Base-by-base conservation (phyloP, 2,797 vertebrate genomes). In the Aldrovandia affinis region DNA sequence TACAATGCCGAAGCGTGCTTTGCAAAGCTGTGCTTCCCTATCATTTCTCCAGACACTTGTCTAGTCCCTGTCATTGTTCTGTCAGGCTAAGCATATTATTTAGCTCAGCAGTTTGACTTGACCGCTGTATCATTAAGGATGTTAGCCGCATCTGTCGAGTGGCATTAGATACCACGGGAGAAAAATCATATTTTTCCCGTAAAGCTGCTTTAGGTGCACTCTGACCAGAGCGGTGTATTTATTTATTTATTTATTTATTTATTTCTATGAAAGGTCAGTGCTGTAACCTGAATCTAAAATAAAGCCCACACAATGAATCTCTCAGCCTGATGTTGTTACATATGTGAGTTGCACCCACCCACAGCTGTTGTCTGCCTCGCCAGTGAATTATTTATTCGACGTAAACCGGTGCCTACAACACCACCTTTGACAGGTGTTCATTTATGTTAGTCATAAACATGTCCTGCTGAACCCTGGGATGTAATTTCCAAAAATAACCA, bases 31-130 rank as follows among this genome's bases (percentile, higher is more conserved):
- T n/a, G 3, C 61, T 57, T 10, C 12, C 50, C 7, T 59, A 63
- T 57, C 55, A 47, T 28, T 42, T 30, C 30, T 52, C 57, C 59
- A 14, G 61, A 54, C 20, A 50, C 55, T 44, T 22, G 78, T 73
- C 83, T 81, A 18, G 68, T 81, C 78, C 83, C 78, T 57, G 78
- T 70, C 78, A 73, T 55, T 63, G 36, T 81, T 63, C 22, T 84
- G 83, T 73, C 83, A 80, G 61, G 63, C 83, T 81, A 55, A 84
- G 83, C 63, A 44, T 50, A 70, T 81, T 80, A 84, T 80, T 84
- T 57, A 81, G 18, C 83, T 55, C 78, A 55, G 47, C 36, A 44
- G 78, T 39, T 44, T 70, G 50, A 70, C 61, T 81, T 80, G 83
- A 84, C 83, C 63, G 47, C 44, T 54, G 36, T 55, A 36, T 59